Percentiles rank a stretch among this genome's conserved stretches.
Conservation (phyloP, 1,140 invertebrate genomes). For the Magallana gigas region DNA sequence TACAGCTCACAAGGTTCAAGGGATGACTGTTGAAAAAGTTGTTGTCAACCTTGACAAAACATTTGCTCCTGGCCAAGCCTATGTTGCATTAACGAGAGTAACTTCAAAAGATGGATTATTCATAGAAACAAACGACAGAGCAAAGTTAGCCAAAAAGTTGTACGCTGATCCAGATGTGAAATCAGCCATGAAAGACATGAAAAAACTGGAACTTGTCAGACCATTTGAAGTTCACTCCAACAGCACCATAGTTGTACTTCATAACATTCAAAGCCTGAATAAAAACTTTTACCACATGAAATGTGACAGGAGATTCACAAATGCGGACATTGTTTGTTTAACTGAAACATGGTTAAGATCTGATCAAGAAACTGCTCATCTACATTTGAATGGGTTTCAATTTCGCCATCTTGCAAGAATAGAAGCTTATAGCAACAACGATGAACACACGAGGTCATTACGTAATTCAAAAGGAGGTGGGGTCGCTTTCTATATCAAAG, state of each 20-base stretch:
- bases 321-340: constrained; percentile 40
- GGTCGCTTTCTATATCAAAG: too few species aligned
- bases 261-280: constrained; percentile 15
- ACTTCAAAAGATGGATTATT: too few species aligned
- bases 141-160: neutral
- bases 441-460: too few species aligned
- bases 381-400: too few species aligned
- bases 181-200: constrained; percentile 35
- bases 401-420: too few species aligned
- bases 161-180: constrained; percentile 42
- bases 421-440: too few species aligned
- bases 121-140: too few species aligned
- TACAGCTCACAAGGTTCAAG: constrained; percentile 51
- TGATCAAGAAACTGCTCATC: too few species aligned
- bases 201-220: neutral
- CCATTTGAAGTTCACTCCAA: neutral
- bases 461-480: too few species aligned
- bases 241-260: neutral
- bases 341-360: constrained; percentile 45
- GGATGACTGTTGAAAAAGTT: neutral
- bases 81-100: too few species aligned
- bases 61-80: too few species aligned
- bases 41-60: too few species aligned
- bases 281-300: neutral
- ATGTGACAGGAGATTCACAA: neutral